These are phyloP conservation scores for Cremastinae sp. DNA, from an alignment of 2,888 invertebrate genomes.

Conservation along the genomic window DNA sequence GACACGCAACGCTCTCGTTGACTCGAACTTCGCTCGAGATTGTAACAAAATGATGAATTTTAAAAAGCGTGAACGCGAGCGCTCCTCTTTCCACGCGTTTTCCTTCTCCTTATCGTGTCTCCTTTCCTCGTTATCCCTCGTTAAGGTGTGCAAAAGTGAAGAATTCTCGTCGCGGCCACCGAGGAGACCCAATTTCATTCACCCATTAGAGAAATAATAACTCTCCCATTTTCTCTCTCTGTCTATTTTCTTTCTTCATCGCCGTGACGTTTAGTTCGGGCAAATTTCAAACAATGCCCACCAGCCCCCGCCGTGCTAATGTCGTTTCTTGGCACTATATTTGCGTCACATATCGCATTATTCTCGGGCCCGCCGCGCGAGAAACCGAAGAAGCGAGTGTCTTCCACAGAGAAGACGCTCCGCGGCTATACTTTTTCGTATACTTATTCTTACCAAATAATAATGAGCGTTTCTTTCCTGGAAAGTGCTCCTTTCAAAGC, in stretches of 20 bases:
- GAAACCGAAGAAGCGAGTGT: too few species aligned
- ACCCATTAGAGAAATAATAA: constrained; percentile 51
- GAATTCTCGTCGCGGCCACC: constrained; percentile 54
- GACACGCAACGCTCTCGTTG: constrained; percentile 6
- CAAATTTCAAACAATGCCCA: constrained; percentile 57
- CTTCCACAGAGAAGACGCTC: too few species aligned
- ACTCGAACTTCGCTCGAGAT: not conserved
- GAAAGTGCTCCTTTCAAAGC: too few species aligned
- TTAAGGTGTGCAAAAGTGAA: constrained; percentile 20
- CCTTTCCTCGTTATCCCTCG: constrained; percentile 25
- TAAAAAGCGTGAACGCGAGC: constrained; percentile 74
- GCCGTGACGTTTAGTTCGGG: constrained; percentile 69
- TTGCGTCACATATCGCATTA: not conserved
- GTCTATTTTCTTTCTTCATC: not conserved
- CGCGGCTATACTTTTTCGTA: too few species aligned
- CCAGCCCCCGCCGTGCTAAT: not conserved
- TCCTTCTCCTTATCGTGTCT: not conserved
- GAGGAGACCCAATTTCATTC: constrained; percentile 70
- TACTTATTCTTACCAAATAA: too few species aligned
- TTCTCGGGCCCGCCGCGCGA: too few species aligned
- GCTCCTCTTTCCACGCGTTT: constrained; percentile 7
- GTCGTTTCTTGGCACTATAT: not conserved
- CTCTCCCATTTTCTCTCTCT: constrained; percentile 28
- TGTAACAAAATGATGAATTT: constrained; percentile 57
- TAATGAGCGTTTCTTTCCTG: too few species aligned